These are phyloP conservation scores for Drosophila trapezifrons DNA, from an alignment of 1,140 invertebrate genomes.

Conservation along the genomic window DNA sequence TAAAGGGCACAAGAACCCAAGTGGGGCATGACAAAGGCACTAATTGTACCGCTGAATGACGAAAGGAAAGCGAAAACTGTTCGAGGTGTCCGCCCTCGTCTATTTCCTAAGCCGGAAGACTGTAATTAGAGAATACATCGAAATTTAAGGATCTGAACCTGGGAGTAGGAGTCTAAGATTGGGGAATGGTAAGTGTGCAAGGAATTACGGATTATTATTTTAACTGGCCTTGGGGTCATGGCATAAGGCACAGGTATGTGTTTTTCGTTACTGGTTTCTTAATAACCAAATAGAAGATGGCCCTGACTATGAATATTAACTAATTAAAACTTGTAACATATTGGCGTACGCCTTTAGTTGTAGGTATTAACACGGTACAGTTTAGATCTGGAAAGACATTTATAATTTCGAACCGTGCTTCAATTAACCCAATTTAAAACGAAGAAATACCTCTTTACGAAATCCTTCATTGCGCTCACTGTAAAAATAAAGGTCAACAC, in stretches of 20 bases:
- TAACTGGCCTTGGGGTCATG: neutral
- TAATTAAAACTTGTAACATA: neutral
- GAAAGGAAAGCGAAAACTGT: constrained; percentile 74
- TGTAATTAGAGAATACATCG: constrained; percentile 76
- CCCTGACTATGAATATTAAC: neutral
- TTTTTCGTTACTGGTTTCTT: neutral
- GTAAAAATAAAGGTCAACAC: constrained; percentile 31
- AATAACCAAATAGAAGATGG: neutral
- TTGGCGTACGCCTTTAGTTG: neutral
- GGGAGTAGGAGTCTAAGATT: constrained; percentile 39
- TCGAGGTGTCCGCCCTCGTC: constrained; percentile 29
- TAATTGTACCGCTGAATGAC: constrained; percentile 67
- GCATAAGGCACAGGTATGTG: neutral
- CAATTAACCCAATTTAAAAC: neutral
- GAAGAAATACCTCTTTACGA: constrained; percentile 4
- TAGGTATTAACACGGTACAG: neutral
- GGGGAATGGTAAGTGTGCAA: constrained; percentile 55
- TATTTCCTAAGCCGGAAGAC: constrained; percentile 66
- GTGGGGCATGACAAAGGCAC: constrained; percentile 75
- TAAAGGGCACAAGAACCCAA: constrained; percentile 53
- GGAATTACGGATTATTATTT: constrained; percentile 6
- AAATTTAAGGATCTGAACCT: constrained; percentile 12
- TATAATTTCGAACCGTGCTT: neutral
- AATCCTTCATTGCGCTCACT: neutral
- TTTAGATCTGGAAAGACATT: neutral